Evolutionary conservation across 1,140 invertebrate genomes (phyloP).

Genomic region (Epicauta chinensis): DNA sequence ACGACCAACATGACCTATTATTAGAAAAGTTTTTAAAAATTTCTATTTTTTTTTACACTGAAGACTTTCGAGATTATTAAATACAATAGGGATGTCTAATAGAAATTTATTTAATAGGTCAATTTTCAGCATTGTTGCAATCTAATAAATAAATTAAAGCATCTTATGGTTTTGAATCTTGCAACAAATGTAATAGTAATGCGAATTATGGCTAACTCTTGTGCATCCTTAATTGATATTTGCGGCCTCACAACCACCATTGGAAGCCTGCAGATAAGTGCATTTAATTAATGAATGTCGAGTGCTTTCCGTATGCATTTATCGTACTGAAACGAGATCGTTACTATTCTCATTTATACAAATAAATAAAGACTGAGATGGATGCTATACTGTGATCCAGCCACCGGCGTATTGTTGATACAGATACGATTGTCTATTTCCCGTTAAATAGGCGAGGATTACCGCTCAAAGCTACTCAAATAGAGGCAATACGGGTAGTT

Average conservation of each 20-base stretch:
- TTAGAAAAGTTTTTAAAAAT: too few species aligned
- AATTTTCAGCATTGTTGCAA: too few species aligned
- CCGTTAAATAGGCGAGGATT: background rate
- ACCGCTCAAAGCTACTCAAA: conserved; percentile 1
- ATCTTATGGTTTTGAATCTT: conserved; percentile 12
- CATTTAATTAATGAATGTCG: conserved; percentile 41
- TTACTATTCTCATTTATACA: conserved; percentile 1
- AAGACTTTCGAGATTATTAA: too few species aligned
- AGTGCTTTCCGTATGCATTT: conserved; percentile 22
- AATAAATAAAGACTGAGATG: too few species aligned
- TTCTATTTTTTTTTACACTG: too few species aligned
- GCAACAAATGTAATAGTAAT: conserved; percentile 31
- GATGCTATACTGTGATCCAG: background rate
- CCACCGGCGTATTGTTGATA: conserved; percentile 7
- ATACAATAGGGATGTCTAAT: too few species aligned
- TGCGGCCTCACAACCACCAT: conserved; percentile 41
- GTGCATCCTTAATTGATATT: conserved; percentile 43
- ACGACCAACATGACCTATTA: too few species aligned
- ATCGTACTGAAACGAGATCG: conserved; percentile 5
- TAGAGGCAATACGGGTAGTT: too few species aligned
- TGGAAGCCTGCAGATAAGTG: conserved; percentile 43
- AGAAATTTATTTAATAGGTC: too few species aligned
- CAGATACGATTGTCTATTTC: conserved; percentile 15
- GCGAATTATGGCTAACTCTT: conserved; percentile 35
- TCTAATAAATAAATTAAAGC: too few species aligned